Percentiles rank a stretch among this genome's conserved stretches.
Evolutionary conservation across 1,140 invertebrate genomes (phyloP).

Genomic region (Chrysomallon squamiferum): DNA sequence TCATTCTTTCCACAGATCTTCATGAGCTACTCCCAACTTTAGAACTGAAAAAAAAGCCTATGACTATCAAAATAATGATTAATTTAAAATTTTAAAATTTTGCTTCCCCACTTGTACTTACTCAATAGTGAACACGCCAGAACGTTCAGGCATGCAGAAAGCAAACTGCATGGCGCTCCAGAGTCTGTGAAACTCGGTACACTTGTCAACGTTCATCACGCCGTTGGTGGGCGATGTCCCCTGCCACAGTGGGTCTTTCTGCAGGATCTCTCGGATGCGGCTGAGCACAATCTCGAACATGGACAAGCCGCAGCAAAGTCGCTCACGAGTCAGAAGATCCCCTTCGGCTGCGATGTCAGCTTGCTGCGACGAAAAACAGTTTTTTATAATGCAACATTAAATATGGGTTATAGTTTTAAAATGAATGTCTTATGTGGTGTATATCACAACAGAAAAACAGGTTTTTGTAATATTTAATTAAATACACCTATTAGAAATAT

Average conservation of each 20-base stretch:
- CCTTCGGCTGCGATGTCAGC: slow-evolving; percentile 75
- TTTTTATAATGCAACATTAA: no score
- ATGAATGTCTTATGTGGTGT: no score
- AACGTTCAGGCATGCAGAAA: slow-evolving; percentile 96
- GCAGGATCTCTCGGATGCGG: slow-evolving; percentile 81
- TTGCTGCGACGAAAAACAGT: slow-evolving; percentile 57
- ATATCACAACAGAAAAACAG: no score
- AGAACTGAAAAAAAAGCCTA: no score
- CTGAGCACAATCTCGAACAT: slow-evolving; percentile 96
- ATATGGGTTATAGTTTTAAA: no score
- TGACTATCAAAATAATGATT: no score
- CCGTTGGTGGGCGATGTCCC: slow-evolving; percentile 84
- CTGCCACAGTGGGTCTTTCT: slow-evolving; percentile 84
- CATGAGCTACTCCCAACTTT: no score
- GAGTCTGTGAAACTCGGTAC: slow-evolving; percentile 94
- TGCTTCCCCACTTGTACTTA: no score
- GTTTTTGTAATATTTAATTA: no score
- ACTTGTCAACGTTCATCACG: slow-evolving; percentile 96
- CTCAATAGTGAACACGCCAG: slow-evolving; percentile 97
- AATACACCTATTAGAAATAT: no score
- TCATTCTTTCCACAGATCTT: no score
- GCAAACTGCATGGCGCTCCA: slow-evolving; percentile 99
- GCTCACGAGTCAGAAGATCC: slow-evolving; percentile 93
- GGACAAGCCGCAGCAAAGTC: slow-evolving; percentile 97
- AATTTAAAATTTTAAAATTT: no score